Base-by-base conservation (phyloP, 2,888 invertebrate genomes). In the Quadriops clusia region DNA sequence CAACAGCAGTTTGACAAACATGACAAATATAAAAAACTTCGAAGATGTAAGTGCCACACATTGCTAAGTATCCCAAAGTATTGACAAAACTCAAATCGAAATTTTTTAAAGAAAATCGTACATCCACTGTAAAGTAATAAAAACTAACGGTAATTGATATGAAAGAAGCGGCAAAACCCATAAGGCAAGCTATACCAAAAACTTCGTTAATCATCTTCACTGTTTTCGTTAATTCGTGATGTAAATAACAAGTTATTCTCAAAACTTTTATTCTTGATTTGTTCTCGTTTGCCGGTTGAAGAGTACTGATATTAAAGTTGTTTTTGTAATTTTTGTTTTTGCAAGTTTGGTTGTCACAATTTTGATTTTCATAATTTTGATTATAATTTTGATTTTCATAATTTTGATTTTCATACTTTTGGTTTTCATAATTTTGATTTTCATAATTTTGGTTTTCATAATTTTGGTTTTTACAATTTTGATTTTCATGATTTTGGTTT, bases 141-240 rank as follows among this genome's bases (percentile, higher is more conserved):
- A 47, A 34, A 13, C 44, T 41, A 5, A 47, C 41, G 8, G 46
- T 46, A 15, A 47, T 42, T 7, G 44, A 36, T 4, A 48, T 39
- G 32, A 52, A 51, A 23, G 39, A 39, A 10, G 44, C 40, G 6
- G 44, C 44, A 34, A 46, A 49, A n/a, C 41, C 36, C 10, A 41
- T 32, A 11, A 51, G 24, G 23, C 50, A 32, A 9, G 34, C 39
- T 3, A 46, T 28, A 3, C 52, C 50, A 28, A 48, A 51, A n/a
- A 36, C 40, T 16, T 45, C 39, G 30, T 45, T 49, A 7, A 48
- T 35, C 20, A 39, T 23, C 17, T 41, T 38, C 5, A 44, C 43
- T 4, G 45, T 35, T 34, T 48, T 46, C 13, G 40, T 42, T 10
- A 52, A 26, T 20, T 48, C 39, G 30, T 48, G 48, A 35, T 52